Evolutionary conservation across 2,888 invertebrate genomes (phyloP).

Genomic region (Trachelus troglodyta): DNA sequence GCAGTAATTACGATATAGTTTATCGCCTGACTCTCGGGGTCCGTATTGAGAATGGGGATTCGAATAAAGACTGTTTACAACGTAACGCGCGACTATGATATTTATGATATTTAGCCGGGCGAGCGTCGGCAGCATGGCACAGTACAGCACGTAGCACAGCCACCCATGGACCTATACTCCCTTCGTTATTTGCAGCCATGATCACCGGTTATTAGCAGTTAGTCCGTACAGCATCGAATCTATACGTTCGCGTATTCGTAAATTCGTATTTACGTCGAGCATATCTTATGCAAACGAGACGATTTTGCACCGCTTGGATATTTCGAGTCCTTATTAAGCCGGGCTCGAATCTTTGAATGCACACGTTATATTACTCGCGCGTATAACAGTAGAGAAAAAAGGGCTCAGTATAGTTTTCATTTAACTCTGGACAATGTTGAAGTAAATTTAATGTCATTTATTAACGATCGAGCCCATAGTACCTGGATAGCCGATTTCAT

Average conservation of each 20-base stretch:
- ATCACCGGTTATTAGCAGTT: constrained; percentile 65
- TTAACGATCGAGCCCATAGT: background rate
- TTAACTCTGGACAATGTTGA: background rate
- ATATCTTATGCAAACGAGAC: constrained; percentile 65
- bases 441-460: background rate
- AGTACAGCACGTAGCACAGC: constrained; percentile 26
- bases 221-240: constrained; percentile 62
- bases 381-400: background rate
- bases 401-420: background rate
- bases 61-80: constrained; percentile 54
- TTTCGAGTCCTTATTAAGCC: constrained; percentile 56
- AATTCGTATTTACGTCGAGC: constrained; percentile 63
- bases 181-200: constrained; percentile 60
- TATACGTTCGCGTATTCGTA: constrained; percentile 63
- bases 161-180: constrained; percentile 56
- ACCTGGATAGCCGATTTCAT: background rate
- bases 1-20: background rate
- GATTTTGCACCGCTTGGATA: constrained; percentile 60
- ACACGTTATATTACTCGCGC: background rate
- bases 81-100: constrained; percentile 55
- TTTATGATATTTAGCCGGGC: constrained; percentile 19
- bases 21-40: constrained; percentile 26
- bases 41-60: constrained; percentile 20
- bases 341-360: background rate
- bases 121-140: background rate